Percentiles rank a stretch among this genome's conserved stretches.
phyloP scores from a whole-genome alignment of 2,113 vertebrate species.

The Heteronetta atricapilla region DNA sequence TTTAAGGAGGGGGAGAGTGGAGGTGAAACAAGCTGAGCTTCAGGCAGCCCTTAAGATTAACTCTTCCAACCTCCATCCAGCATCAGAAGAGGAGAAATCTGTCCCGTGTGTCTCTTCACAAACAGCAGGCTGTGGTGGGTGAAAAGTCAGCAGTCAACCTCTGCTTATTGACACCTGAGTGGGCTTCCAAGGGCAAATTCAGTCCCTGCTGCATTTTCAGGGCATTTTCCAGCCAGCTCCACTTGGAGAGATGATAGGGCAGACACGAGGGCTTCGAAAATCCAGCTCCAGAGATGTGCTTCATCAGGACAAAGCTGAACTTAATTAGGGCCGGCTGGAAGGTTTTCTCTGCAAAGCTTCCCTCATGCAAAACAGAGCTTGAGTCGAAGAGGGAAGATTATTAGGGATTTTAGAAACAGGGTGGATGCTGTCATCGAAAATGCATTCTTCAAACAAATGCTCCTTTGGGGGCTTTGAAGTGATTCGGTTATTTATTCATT shows the following conservation, averaged over 20 bases:
- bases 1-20: background rate
- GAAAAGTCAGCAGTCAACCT: background rate
- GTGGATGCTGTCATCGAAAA: background rate
- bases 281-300: background rate
- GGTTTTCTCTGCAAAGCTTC: background rate
- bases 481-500: background rate
- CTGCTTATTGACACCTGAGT: rapidly evolving
- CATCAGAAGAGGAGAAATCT: background rate
- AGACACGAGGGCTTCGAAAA: background rate
- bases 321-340: background rate
- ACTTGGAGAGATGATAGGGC: background rate
- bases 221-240: background rate
- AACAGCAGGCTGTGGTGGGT: background rate
- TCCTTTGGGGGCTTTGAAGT: background rate
- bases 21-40: background rate
- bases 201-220: background rate
- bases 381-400: background rate
- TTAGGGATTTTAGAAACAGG: background rate
- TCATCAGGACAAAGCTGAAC: background rate
- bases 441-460: background rate
- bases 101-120: background rate
- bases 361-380: background rate
- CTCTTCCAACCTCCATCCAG: background rate
- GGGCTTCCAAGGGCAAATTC: background rate
- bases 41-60: background rate